phyloP scores from a whole-genome alignment of 2,797 vertebrate genomes.

The Rhinella marina region DNA sequence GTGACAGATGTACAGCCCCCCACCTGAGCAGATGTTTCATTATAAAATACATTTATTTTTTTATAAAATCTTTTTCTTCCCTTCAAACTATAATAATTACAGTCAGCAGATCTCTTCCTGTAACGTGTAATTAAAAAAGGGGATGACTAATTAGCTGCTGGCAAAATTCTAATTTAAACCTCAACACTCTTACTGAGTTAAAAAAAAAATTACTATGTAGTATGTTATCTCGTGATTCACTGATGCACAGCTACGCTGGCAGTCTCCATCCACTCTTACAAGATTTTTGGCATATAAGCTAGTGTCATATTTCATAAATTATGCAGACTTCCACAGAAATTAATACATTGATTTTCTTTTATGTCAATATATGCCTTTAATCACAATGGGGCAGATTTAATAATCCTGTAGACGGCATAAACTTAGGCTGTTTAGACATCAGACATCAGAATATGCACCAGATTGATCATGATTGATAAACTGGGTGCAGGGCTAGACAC shows the following conservation, averaged over 20 bases:
- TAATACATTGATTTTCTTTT: not conserved
- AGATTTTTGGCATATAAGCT: not conserved
- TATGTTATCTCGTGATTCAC: conserved; percentile 50
- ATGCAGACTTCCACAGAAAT: not conserved
- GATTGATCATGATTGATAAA: too few species aligned
- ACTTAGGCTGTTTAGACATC: too few species aligned
- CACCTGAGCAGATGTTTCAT: conserved; percentile 6
- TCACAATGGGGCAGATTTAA: not conserved
- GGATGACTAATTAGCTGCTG: conserved; percentile 48
- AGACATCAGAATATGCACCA: too few species aligned
- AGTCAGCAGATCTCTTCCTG: conserved; percentile 54
- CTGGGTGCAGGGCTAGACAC: too few species aligned
- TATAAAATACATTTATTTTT: conserved; percentile 1
- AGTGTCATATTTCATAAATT: not conserved
- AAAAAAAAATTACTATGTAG: conserved; percentile 51
- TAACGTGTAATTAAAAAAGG: conserved; percentile 59
- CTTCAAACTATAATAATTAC: conserved; percentile 49
- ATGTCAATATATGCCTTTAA: not conserved
- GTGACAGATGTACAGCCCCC: not conserved
- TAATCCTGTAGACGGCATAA: too few species aligned
- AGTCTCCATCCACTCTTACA: not conserved
- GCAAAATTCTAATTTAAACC: conserved; percentile 57
- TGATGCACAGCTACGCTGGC: conserved; percentile 30
- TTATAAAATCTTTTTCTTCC: not conserved
- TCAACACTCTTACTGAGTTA: not conserved